Evolutionary conservation across 2,888 invertebrate genomes (phyloP), one percentile per base, ranked within the genome.

Genomic region (Serrognathus titanus): DNA sequence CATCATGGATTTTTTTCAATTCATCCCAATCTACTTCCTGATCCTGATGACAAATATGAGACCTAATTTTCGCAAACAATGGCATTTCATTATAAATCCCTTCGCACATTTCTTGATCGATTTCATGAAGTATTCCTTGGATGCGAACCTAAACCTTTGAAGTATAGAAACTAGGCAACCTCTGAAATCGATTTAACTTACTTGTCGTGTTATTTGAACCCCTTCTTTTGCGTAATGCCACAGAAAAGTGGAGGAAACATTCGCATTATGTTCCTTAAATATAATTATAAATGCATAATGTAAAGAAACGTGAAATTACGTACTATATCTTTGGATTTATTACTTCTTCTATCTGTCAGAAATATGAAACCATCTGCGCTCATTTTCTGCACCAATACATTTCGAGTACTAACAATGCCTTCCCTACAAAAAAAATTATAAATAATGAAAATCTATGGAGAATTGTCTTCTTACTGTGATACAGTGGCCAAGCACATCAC

Each of bases 341-440:
- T 72, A 55, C 81, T 79, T 8, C 77, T 71, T 20, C 65, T 70
- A 55, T 80, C 79, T 0, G 81, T 80, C 56, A 77, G 75, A 54
- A 82, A 73, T n/a, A 79, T 72, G 53, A 81, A 79, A 36, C 80
- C 80, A 49, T 78, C 75, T 8, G 78, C 69, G 47, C 79, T 78
- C 37, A 78, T 69, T 43, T 78, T 72, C 13, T 78, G 71, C 13
- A 82, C 63, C 1, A 79, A 52, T 2, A 69, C 53, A 36, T 60
- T 68, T 52, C 70, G 59, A 50, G 63, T 68, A 47, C 75, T 76
- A 1, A 79, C 74, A 63, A 71, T 68, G 1, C 74, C 71, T 47
- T 75, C 70, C 47, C 81, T 81, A 63, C 11, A 65, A 70, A 38
- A 9, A 49, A 10, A 13, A 13, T n/a, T 37, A n/a, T 20, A 31